phyloP scores from a whole-genome alignment of 92 coral and sea anemone genomes.

The Epizoanthus illoricatus region DNA sequence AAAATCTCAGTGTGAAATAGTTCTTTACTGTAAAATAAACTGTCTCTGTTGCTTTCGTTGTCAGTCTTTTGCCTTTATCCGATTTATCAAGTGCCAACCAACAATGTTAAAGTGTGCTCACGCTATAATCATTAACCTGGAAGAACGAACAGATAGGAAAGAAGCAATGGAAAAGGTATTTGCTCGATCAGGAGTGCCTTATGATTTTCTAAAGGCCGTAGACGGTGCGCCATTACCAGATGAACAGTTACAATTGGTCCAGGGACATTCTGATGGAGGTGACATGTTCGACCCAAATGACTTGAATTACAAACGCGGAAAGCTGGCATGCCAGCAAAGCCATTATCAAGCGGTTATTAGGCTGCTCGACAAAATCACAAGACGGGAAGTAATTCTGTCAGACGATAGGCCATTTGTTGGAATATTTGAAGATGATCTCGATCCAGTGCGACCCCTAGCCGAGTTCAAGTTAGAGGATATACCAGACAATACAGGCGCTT shows the following conservation, averaged over 20 bases:
- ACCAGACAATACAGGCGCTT: constrained; percentile 2
- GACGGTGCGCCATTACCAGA: neutral
- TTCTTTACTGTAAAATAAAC: no score
- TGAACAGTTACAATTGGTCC: neutral
- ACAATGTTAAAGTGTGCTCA: neutral
- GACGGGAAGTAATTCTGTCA: neutral
- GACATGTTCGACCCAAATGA: neutral
- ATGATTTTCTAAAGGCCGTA: neutral
- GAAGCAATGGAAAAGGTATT: neutral
- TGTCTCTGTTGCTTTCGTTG: no score
- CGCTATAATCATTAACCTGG: neutral
- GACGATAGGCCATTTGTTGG: constrained; percentile 5
- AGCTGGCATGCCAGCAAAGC: neutral
- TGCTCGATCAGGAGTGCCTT: neutral
- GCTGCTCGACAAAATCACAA: neutral
- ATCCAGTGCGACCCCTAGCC: neutral
- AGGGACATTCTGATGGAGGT: constrained; percentile 1
- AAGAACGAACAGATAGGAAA: neutral
- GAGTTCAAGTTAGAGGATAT: neutral
- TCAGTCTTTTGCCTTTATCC: no score
- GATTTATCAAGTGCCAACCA: no score
- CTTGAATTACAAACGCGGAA: neutral
- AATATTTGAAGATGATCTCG: constrained; percentile 10
- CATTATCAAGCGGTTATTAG: neutral
- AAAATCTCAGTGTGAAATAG: no score